Evolutionary conservation across 2,888 invertebrate species (phyloP).

Genomic region (Halictus ligatus): DNA sequence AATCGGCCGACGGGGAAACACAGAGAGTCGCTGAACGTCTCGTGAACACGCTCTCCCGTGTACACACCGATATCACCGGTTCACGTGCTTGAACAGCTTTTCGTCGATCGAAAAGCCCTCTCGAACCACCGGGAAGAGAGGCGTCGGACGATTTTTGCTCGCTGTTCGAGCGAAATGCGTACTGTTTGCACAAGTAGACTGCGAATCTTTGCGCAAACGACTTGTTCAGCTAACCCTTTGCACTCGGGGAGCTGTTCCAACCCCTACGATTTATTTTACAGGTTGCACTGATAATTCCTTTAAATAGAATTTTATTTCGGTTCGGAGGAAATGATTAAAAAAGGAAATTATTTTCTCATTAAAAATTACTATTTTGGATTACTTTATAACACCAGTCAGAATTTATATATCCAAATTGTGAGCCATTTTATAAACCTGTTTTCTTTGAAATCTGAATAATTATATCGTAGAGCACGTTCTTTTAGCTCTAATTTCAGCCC

Average conservation of each 20-base stretch:
- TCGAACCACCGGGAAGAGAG: background rate
- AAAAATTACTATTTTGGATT: too few species aligned
- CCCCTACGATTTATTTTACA: too few species aligned
- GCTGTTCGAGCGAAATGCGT: background rate
- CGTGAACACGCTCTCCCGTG: background rate
- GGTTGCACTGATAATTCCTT: too few species aligned
- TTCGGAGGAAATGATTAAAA: too few species aligned
- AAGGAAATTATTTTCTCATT: too few species aligned
- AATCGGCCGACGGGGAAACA: background rate
- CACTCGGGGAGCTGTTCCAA: background rate
- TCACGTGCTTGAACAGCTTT: conserved; percentile 10
- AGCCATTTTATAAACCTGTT: too few species aligned
- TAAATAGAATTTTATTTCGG: too few species aligned
- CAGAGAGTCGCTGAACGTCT: background rate
- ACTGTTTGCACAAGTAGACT: background rate
- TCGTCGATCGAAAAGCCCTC: conserved; percentile 10
- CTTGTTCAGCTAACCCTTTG: background rate
- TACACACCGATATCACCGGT: background rate
- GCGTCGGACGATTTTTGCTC: background rate
- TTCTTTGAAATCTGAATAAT: too few species aligned
- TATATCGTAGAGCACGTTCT: background rate
- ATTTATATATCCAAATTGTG: too few species aligned
- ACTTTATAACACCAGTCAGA: too few species aligned
- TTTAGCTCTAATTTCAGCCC: background rate
- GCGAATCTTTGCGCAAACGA: background rate